Conservation (phyloP, 2,888 invertebrate genomes). For the Colostygia pectinataria region DNA sequence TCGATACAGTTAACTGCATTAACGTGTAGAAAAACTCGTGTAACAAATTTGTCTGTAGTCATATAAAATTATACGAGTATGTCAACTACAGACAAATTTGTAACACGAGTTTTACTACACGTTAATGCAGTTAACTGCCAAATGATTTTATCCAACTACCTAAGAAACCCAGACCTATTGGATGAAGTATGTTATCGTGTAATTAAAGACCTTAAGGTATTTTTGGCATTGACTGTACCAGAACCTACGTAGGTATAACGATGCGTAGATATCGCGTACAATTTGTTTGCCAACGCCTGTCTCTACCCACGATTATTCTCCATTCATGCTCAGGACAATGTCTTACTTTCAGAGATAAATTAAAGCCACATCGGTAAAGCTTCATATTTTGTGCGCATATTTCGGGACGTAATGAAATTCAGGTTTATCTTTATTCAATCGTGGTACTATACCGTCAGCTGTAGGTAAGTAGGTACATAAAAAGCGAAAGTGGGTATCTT, state of each 20-base stretch:
- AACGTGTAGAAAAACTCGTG: no score
- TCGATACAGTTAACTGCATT: no score
- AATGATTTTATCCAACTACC: no score
- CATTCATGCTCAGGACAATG: slow-evolving; percentile 51
- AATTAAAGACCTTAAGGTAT: no score
- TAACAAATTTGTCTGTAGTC: no score
- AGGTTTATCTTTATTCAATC: slow-evolving; percentile 35
- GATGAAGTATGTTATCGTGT: no score
- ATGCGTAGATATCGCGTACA: slow-evolving; percentile 20
- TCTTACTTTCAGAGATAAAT: slow-evolving; percentile 49
- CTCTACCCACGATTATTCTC: slow-evolving; percentile 35
- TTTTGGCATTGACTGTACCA: slow-evolving; percentile 3
- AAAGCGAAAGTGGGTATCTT: slow-evolving; percentile 1
- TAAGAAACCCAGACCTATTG: no score
- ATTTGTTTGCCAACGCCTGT: slow-evolving; percentile 37
- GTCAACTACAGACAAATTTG: no score
- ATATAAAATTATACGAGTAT: no score
- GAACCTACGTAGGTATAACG: not conserved
- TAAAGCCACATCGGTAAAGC: slow-evolving; percentile 31
- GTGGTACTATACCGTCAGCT: slow-evolving; percentile 7
- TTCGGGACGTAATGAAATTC: slow-evolving; percentile 29
- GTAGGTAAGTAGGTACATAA: not conserved
- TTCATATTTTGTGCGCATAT: slow-evolving; percentile 27
- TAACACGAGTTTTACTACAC: no score
- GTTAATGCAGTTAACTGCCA: no score